These are phyloP conservation scores for Melanchra persicariae DNA, from an alignment of 2,888 invertebrate genomes.

Conservation along the genomic window DNA sequence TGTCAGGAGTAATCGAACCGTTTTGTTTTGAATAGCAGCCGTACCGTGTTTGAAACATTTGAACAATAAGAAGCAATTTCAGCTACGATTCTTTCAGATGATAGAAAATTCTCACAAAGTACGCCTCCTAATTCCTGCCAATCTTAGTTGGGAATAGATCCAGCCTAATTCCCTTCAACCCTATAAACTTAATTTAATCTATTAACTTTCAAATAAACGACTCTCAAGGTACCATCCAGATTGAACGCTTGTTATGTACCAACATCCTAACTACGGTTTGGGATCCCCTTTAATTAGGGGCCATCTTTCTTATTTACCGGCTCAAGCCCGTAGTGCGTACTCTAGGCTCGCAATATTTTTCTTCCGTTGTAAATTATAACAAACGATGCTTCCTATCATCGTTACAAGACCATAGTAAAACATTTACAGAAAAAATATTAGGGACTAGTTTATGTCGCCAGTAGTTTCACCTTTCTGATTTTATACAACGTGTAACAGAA, in stretches of 20 bases:
- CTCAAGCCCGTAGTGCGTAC: conserved; percentile 34
- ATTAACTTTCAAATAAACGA: conserved; percentile 5
- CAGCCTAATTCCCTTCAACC: not conserved
- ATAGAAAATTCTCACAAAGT: too few relatives aligned
- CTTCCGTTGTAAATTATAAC: conserved; percentile 43
- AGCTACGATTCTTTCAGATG: too few relatives aligned
- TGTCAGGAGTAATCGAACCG: too few relatives aligned
- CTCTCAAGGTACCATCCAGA: conserved; percentile 2
- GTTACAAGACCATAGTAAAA: not conserved
- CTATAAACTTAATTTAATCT: conserved; percentile 13
- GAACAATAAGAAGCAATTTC: too few relatives aligned
- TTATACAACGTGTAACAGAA: too few relatives aligned
- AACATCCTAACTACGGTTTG: conserved; percentile 11
- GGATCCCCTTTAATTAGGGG: conserved; percentile 47
- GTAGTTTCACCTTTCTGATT: too few relatives aligned
- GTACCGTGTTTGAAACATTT: too few relatives aligned
- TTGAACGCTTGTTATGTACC: conserved; percentile 27
- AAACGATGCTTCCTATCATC: conserved; percentile 44
- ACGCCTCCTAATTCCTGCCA: too few relatives aligned
- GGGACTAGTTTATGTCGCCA: too few relatives aligned
- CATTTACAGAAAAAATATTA: conserved; percentile 2
- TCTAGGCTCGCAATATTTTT: conserved; percentile 21
- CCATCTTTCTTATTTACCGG: conserved; percentile 55
- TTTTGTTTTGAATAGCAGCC: too few relatives aligned
- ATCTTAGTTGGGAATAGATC: too few relatives aligned